Percentiles rank a stretch among this genome's conserved stretches.
phyloP scores from a whole-genome alignment of 2,888 invertebrate species.

The Athalia cordata region DNA sequence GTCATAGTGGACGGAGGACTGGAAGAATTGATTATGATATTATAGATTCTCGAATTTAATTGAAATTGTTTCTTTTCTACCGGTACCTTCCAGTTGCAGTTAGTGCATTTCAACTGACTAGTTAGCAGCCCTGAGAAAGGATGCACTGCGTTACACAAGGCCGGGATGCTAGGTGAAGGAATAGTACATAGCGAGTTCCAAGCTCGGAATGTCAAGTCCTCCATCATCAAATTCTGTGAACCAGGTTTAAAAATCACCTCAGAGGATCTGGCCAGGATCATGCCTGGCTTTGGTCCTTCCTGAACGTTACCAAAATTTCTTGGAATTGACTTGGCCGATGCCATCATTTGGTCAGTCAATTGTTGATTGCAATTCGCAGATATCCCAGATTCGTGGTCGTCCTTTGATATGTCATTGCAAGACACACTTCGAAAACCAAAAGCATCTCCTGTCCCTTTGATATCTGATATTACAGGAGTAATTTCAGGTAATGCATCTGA shows the following conservation, averaged over 20 bases:
- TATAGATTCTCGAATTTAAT: background rate
- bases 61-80: too few species aligned
- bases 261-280: slow-evolving; percentile 69
- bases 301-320: slow-evolving; percentile 54
- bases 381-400: slow-evolving; percentile 53
- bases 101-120: slow-evolving; percentile 84
- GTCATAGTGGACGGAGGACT: slow-evolving; percentile 93
- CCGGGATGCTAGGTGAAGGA: slow-evolving; percentile 58
- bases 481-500: slow-evolving; percentile 80
- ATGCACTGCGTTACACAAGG: slow-evolving; percentile 72
- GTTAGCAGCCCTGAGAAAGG: slow-evolving; percentile 87
- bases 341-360: slow-evolving; percentile 56
- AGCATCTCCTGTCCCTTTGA: slow-evolving; percentile 62
- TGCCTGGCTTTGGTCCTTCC: slow-evolving; percentile 64
- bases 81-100: slow-evolving; percentile 81
- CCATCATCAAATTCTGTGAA: slow-evolving; percentile 50
- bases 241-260: slow-evolving; percentile 58
- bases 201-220: slow-evolving; percentile 55
- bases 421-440: slow-evolving; percentile 66
- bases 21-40: slow-evolving; percentile 49
- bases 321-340: slow-evolving; percentile 62
- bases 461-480: slow-evolving; percentile 53
- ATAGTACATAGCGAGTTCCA: slow-evolving; percentile 67
- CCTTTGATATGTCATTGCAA: slow-evolving; percentile 67
- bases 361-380: slow-evolving; percentile 58